Conservation (phyloP, 2,113 vertebrate species). For the Cinclus cinclus region DNA sequence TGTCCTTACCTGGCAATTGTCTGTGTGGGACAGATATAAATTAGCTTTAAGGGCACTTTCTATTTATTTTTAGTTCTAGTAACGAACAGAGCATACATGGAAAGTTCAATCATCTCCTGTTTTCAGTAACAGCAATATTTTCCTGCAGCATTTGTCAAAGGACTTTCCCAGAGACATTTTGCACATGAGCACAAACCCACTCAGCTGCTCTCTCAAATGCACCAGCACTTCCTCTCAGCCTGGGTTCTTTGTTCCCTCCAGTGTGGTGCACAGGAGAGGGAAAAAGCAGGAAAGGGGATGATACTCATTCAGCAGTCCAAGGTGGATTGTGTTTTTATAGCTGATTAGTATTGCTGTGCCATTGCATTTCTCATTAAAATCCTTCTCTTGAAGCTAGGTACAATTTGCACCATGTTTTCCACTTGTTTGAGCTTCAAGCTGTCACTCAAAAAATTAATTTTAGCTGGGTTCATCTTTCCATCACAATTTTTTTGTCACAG, state of each 20-base stretch:
- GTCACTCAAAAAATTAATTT: constrained; percentile 61
- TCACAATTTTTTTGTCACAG: constrained; percentile 54
- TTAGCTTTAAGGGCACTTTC: background rate
- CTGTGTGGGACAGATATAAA: background rate
- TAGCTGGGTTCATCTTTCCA: constrained; percentile 52
- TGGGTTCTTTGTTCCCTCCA: background rate
- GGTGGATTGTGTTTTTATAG: background rate
- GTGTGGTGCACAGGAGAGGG: background rate
- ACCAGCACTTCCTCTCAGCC: background rate
- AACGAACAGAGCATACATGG: background rate
- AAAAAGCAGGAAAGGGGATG: background rate
- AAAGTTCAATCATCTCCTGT: background rate
- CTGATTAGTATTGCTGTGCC: constrained; percentile 31
- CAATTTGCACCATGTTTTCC: constrained; percentile 55
- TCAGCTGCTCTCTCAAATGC: background rate
- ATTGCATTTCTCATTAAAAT: constrained; percentile 45
- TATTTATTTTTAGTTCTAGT: background rate
- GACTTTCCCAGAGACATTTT: background rate
- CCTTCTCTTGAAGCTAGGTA: constrained; percentile 22
- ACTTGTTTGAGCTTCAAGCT: constrained; percentile 56
- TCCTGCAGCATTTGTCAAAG: background rate
- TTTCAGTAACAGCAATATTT: background rate
- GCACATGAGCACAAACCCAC: background rate
- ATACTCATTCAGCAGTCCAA: background rate
- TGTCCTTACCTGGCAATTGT: background rate